These are phyloP conservation scores for Oenanthe oenanthe DNA, from an alignment of 2,113 vertebrate species.

Conservation along the genomic window DNA sequence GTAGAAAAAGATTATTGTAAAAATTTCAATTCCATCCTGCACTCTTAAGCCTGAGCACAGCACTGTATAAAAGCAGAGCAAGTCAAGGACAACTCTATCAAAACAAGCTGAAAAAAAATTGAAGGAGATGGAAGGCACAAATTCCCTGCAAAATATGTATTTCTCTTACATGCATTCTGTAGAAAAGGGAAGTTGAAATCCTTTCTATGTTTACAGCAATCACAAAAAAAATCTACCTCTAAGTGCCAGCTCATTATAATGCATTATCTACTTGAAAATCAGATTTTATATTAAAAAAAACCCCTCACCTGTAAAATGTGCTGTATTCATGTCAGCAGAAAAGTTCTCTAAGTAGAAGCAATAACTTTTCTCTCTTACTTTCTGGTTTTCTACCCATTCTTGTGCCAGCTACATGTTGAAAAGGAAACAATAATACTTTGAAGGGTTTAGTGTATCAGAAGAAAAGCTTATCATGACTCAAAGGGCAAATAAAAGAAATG, in stretches of 20 bases:
- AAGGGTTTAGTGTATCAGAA: neutral
- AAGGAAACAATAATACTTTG: slow-evolving; percentile 14
- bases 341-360: slow-evolving; percentile 70
- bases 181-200: neutral
- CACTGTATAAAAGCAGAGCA: neutral
- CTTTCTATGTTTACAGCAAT: neutral
- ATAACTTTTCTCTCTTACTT: slow-evolving; percentile 51
- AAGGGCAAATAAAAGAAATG: neutral
- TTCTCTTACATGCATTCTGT: neutral
- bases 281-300: neutral
- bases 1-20: neutral
- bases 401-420: slow-evolving; percentile 70
- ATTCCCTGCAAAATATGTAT: neutral
- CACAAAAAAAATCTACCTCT: neutral
- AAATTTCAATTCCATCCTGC: neutral
- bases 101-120: neutral
- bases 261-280: neutral
- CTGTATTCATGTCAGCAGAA: slow-evolving; percentile 65
- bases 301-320: slow-evolving; percentile 73
- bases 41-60: neutral
- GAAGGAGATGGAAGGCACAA: neutral
- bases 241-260: neutral
- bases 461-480: neutral
- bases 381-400: slow-evolving; percentile 74
- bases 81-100: neutral